Conservation (phyloP, 2,888 invertebrate species). For the Listrodromus nycthemerus region DNA sequence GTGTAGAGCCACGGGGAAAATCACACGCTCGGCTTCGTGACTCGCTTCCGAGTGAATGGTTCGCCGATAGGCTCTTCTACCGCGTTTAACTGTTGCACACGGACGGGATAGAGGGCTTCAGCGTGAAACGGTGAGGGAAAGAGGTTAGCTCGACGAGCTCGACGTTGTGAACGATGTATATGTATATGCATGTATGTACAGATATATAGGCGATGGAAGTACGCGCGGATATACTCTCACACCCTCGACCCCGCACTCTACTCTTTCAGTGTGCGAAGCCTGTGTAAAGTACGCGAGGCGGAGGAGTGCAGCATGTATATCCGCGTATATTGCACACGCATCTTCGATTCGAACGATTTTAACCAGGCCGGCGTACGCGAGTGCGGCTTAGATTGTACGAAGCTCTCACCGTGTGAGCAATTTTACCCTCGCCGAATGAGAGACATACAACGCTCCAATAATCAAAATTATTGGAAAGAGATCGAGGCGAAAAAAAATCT, state of each 20-base stretch:
- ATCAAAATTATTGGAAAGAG: conserved; percentile 44
- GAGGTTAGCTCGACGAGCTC: conserved; percentile 44
- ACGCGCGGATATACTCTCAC: conserved; percentile 46
- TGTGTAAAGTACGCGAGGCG: conserved; percentile 43
- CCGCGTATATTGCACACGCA: conserved; percentile 20
- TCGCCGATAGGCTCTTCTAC: conserved; percentile 66
- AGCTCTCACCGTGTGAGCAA: neutral
- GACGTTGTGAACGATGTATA: conserved; percentile 3
- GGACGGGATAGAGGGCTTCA: conserved; percentile 53
- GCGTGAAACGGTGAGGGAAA: conserved; percentile 50
- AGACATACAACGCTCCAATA: neutral
- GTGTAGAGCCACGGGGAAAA: conserved; percentile 41
- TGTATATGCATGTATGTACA: neutral
- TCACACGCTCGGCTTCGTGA: conserved; percentile 68
- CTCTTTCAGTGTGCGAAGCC: conserved; percentile 47
- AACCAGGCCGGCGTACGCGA: neutral
- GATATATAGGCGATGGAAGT: conserved; percentile 1
- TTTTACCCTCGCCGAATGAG: neutral
- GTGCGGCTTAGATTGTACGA: neutral
- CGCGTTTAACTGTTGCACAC: conserved; percentile 75
- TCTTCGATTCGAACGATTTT: conserved; percentile 43
- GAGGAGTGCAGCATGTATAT: conserved; percentile 6
- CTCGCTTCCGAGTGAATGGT: conserved; percentile 70
- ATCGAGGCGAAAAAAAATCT: neutral
- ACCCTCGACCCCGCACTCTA: conserved; percentile 54